phyloP scores from a whole-genome alignment of 2,888 invertebrate genomes.

The Polymixis flavicincta region DNA sequence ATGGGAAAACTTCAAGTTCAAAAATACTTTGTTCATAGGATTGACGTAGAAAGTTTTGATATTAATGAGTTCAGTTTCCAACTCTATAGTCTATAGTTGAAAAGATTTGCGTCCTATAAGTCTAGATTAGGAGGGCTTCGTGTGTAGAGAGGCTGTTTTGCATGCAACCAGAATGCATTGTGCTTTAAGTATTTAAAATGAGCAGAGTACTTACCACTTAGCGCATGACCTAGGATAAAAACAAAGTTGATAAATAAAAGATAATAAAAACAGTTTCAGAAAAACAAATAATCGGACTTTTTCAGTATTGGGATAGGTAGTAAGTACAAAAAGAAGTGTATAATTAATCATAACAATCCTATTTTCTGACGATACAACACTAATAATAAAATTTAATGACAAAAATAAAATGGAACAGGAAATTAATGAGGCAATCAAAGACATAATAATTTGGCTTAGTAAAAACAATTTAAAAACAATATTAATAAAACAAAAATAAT shows the following conservation, averaged over 20 bases:
- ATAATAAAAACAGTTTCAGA: background rate
- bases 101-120: background rate
- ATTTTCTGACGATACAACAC: no score
- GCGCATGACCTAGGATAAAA: conserved; percentile 51
- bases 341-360: background rate
- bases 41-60: conserved; percentile 1
- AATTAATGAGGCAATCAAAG: no score
- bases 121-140: background rate
- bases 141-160: background rate
- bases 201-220: conserved; percentile 41
- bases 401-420: no score
- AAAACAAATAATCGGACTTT: background rate
- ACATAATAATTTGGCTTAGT: no score
- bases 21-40: background rate
- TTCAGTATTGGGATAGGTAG: background rate
- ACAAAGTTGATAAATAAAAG: conserved; percentile 30
- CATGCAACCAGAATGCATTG: background rate
- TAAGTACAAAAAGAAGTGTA: no score
- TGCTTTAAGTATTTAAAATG: conserved; percentile 16
- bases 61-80: background rate
- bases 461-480: no score
- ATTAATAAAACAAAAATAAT: no score
- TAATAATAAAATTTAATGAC: no score
- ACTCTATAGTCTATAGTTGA: background rate
- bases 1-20: background rate